phyloP scores from a whole-genome alignment of 1,140 invertebrate genomes.

The Pissodes strobi region DNA sequence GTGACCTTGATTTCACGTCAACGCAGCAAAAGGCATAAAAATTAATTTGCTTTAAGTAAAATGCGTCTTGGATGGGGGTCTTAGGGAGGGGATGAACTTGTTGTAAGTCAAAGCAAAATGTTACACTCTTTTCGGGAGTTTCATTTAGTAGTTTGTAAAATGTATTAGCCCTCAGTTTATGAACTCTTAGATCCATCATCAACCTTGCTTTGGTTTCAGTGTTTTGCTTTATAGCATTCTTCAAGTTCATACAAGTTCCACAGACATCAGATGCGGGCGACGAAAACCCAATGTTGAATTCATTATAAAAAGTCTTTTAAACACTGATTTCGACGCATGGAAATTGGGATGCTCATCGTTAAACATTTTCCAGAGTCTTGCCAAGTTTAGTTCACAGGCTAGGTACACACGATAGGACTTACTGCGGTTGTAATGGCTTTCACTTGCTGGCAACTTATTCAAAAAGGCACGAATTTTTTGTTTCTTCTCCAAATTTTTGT shows the following conservation, averaged over 20 bases:
- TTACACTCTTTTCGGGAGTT: not conserved
- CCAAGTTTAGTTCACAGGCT: not conserved
- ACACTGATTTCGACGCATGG: conserved; percentile 8
- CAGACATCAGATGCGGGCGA: too few relatives aligned
- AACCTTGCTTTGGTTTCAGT: not conserved
- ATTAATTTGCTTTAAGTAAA: not conserved
- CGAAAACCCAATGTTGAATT: too few relatives aligned
- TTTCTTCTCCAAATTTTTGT: conserved; percentile 32
- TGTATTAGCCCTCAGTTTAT: not conserved
- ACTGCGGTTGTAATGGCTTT: not conserved
- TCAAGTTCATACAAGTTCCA: not conserved
- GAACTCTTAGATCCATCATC: not conserved
- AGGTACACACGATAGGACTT: not conserved
- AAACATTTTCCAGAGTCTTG: not conserved
- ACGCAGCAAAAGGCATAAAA: conserved; percentile 27
- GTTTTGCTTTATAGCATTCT: conserved; percentile 14
- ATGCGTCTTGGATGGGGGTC: conserved; percentile 8
- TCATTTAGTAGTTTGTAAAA: conserved; percentile 9
- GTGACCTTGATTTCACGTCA: conserved; percentile 32
- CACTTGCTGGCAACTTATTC: not conserved
- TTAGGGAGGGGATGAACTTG: not conserved
- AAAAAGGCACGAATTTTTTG: not conserved
- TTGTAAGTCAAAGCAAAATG: not conserved
- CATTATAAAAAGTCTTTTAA: conserved; percentile 25
- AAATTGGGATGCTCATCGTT: not conserved